These are phyloP conservation scores for Pampus argenteus DNA, from an alignment of 2,797 vertebrate species.

Conservation along the genomic window DNA sequence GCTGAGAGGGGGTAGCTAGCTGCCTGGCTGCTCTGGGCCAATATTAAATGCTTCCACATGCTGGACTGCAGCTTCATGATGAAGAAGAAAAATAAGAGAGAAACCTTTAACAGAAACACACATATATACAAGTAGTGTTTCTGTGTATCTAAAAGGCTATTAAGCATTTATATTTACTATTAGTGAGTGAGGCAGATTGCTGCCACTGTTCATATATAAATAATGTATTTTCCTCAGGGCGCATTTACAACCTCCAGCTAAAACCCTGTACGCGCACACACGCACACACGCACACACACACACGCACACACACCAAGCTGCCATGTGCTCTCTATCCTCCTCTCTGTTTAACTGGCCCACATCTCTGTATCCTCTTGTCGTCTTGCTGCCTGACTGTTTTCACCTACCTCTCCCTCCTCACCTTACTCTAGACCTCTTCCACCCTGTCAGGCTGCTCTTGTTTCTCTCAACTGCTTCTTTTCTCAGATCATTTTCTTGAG, in stretches of 20 bases:
- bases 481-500: background rate
- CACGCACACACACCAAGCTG: background rate
- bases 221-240: slow-evolving; percentile 51
- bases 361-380: slow-evolving; percentile 6
- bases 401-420: background rate
- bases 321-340: background rate
- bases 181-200: slow-evolving; percentile 46
- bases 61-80: slow-evolving; percentile 35
- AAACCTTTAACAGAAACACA: slow-evolving; percentile 21
- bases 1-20: slow-evolving; percentile 37
- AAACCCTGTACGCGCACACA: background rate
- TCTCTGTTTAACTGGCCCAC: slow-evolving; percentile 7
- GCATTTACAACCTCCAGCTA: slow-evolving; percentile 29
- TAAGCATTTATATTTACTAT: slow-evolving; percentile 55
- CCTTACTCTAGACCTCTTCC: slow-evolving; percentile 7
- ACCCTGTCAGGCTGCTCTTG: background rate
- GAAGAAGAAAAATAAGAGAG: background rate
- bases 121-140: slow-evolving; percentile 14
- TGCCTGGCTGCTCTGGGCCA: slow-evolving; percentile 54
- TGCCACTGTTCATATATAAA: slow-evolving; percentile 46
- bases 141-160: slow-evolving; percentile 34
- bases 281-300: background rate
- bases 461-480: background rate
- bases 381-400: background rate
- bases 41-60: slow-evolving; percentile 74